Evolutionary conservation across 2,888 invertebrate species (phyloP), one percentile per base, ranked within the genome.

Genomic region (Aporophyla nigra): DNA sequence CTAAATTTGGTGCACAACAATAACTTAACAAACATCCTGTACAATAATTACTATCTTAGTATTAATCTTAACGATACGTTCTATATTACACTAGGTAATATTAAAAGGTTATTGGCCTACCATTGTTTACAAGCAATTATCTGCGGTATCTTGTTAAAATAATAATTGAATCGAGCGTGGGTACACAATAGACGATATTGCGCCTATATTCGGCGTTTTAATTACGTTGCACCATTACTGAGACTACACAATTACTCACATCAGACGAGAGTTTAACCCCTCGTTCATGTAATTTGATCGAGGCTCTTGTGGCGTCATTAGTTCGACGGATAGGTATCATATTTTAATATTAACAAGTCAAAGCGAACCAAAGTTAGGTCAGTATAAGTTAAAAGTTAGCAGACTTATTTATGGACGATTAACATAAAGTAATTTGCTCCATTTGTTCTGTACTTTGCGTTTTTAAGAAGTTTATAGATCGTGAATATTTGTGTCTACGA

Each of bases 81-180:
- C 61, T 77, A n/a, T 65, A 84, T 78, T 82, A 80, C 74, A 75
- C 54, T 83, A 80, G 80, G 82, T 77, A 79, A 74, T 82, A 88
- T 90, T 86, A 90, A 88, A 88, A 87, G 88, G 88, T 88, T 88
- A 85, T 86, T 89, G 85, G 72, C 85, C 86, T 84, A 71, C 80
- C 86, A 87, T 90, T 88, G 87, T 89, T 86, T 88, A 88, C 85
- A 83, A 79, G 66, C 78, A 84, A 87, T 90, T 88, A 91, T 89
- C 82, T 78, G 80, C 80, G 72, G 80, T 87, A 90, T 91, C 90
- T 89, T 84, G 88, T 86, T 86, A 77, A 86, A 87, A 87, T 88
- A 88, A 85, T 91, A 90, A 89, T 91, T 90, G 88, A 91, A 91
- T 88, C 81, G 82, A 85, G 86, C 87, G 88, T 91, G 88, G 88